A percentile compares a stretch with the other conserved stretches of the same genome.
phyloP scores from a whole-genome alignment of 2,888 invertebrate species.

The Oscheius sp. region DNA sequence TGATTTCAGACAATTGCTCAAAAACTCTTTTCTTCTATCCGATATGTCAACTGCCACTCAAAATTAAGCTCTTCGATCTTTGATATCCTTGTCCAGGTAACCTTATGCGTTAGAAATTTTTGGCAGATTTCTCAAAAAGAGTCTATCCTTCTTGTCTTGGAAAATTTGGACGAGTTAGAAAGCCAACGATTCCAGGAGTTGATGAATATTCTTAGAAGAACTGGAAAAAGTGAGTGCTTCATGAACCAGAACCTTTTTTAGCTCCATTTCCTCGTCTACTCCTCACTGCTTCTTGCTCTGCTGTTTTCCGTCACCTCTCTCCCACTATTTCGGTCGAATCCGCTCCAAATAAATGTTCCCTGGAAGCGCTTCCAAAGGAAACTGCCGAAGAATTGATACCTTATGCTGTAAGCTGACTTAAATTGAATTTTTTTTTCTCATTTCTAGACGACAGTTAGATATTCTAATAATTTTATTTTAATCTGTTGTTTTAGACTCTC shows the following conservation, averaged over 20 bases:
- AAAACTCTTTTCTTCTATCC: conserved; percentile 48
- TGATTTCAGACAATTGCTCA: conserved; percentile 35
- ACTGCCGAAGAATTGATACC: conserved; percentile 1
- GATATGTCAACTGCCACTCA: conserved; percentile 56
- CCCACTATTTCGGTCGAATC: neutral
- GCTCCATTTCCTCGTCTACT: conserved; percentile 49
- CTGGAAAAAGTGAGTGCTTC: neutral
- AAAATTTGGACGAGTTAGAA: conserved; percentile 58
- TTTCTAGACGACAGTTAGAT: neutral
- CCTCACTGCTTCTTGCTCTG: conserved; percentile 31
- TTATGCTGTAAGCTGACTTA: conserved; percentile 3
- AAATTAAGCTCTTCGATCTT: conserved; percentile 40
- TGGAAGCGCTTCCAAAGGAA: neutral
- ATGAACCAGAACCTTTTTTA: too few species aligned
- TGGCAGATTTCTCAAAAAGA: conserved; percentile 37
- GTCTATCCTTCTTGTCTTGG: conserved; percentile 51
- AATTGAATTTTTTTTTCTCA: neutral
- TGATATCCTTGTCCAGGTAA: conserved; percentile 38
- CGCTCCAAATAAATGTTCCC: neutral
- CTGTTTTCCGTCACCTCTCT: neutral
- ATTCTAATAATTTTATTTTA: neutral
- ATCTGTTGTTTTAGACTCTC: neutral
- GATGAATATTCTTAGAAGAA: neutral
- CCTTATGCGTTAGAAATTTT: neutral
- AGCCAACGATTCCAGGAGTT: too few species aligned